These are phyloP conservation scores for Rousettus madagascariensis DNA, from an alignment of 2,797 vertebrate genomes.

Conservation along the genomic window DNA sequence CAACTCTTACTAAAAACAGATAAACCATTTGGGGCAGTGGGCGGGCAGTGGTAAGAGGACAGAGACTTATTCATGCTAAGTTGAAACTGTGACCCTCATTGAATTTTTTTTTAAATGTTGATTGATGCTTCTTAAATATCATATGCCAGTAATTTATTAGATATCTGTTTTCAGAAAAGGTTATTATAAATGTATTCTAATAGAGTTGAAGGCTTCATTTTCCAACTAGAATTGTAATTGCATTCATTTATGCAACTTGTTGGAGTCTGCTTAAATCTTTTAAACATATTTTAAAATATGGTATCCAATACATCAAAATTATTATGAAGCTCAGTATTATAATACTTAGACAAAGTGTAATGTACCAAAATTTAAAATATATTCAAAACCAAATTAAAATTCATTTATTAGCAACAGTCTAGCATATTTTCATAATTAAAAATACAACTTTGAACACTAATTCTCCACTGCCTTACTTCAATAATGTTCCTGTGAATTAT, in stretches of 20 bases:
- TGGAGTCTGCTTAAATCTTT: neutral
- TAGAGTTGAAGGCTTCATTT: neutral
- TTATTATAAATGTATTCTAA: conserved; percentile 15
- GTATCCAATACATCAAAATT: neutral
- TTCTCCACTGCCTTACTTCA: neutral
- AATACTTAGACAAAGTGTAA: neutral
- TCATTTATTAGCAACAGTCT: neutral
- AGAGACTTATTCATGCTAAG: neutral
- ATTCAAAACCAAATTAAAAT: neutral
- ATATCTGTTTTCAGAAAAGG: neutral
- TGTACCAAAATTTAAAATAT: neutral
- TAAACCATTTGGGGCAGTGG: neutral
- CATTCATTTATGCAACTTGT: neutral
- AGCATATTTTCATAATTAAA: neutral
- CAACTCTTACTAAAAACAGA: neutral
- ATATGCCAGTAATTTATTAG: neutral
- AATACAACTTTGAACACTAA: neutral
- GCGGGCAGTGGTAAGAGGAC: too few species aligned
- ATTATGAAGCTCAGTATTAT: neutral
- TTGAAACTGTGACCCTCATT: neutral
- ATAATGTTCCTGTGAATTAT: neutral
- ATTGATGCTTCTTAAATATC: neutral
- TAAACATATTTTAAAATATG: conserved; percentile 25
- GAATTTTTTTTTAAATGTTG: neutral
- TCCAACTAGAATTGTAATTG: neutral